Percentiles rank a stretch among this genome's conserved stretches.
phyloP scores from a whole-genome alignment of 2,888 invertebrate genomes.

The Lissocephala sabroskyi region DNA sequence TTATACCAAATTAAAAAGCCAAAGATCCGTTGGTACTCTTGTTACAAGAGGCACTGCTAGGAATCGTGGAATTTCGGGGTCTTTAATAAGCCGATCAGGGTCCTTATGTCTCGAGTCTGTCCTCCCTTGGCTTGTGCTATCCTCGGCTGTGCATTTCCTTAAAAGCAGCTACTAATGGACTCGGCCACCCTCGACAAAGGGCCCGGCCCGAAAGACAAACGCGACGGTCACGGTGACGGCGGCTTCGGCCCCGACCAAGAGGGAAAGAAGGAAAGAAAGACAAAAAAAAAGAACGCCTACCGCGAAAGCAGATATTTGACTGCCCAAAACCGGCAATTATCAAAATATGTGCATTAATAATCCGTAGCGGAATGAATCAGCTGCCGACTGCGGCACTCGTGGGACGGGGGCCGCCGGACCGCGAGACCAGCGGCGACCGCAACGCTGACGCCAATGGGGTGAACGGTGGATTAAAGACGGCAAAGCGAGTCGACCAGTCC shows the following conservation, averaged over 20 bases:
- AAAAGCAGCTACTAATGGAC: background rate
- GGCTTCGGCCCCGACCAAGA: too few species aligned
- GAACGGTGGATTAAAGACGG: conserved; percentile 10
- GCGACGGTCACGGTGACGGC: too few species aligned
- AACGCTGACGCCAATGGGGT: conserved; percentile 25
- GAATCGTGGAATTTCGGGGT: too few species aligned
- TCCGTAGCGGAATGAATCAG: conserved; percentile 62
- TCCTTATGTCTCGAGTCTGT: too few species aligned
- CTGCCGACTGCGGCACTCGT: conserved; percentile 43
- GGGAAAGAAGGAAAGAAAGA: conserved; percentile 3
- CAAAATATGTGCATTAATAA: conserved; percentile 67
- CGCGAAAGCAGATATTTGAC: conserved; percentile 60
- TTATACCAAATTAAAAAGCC: too few species aligned
- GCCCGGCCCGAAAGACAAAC: conserved; percentile 23
- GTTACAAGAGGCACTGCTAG: too few species aligned
- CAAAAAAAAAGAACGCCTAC: conserved; percentile 47
- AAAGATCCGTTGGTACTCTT: too few species aligned
- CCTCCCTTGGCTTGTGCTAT: background rate
- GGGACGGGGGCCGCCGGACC: too few species aligned
- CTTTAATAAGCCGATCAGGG: too few species aligned
- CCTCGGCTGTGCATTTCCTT: background rate
- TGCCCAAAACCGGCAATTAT: conserved; percentile 66
- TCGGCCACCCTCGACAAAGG: too few species aligned
- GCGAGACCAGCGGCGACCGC: background rate
- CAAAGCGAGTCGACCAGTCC: too few species aligned